Evolutionary conservation across 2,797 vertebrate genomes (phyloP).

Genomic region (Eulemur albifrons): DNA sequence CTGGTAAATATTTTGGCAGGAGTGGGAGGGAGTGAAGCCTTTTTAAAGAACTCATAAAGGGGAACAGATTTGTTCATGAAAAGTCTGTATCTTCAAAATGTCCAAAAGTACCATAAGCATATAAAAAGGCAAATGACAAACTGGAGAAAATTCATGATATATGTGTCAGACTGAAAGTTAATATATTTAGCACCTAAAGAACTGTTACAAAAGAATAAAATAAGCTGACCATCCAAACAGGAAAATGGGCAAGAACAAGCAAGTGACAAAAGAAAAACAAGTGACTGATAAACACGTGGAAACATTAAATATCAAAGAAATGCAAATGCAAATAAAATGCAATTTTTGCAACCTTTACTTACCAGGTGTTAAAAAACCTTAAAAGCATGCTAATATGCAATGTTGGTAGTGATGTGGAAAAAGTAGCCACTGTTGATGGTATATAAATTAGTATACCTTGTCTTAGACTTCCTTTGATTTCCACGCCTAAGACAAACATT

Average conservation of each 20-base stretch:
- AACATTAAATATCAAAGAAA: neutral
- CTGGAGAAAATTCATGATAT: neutral
- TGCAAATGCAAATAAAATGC: neutral
- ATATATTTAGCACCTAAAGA: neutral
- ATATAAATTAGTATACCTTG: neutral
- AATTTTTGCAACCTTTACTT: neutral
- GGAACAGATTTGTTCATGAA: neutral
- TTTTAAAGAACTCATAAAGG: neutral
- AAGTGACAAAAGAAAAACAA: neutral
- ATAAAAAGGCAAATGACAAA: neutral
- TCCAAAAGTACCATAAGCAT: neutral
- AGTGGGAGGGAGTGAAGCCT: neutral
- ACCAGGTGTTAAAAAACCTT: neutral
- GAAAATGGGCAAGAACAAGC: neutral
- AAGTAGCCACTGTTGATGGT: neutral
- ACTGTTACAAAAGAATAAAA: conserved; percentile 19
- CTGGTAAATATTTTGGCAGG: neutral
- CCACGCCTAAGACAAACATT: neutral
- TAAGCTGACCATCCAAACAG: neutral
- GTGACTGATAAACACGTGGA: neutral
- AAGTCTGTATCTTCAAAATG: neutral
- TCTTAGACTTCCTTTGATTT: neutral
- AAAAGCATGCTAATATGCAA: neutral
- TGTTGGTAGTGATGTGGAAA: neutral
- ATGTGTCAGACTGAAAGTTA: neutral